Evolutionary conservation across 2,113 vertebrate genomes (phyloP), one percentile per base, ranked within the genome.

Genomic region (Eptatretus burgeri): DNA sequence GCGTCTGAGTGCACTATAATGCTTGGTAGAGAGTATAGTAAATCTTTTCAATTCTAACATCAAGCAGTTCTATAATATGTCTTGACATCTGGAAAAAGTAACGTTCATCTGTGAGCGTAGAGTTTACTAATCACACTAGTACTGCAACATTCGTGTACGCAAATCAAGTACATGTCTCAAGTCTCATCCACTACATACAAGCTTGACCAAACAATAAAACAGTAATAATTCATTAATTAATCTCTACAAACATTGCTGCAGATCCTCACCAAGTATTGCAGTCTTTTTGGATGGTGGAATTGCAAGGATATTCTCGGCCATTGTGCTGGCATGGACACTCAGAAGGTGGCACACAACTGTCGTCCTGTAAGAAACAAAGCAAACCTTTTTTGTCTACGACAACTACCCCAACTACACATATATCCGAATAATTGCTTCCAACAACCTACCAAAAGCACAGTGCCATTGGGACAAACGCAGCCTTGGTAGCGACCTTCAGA

Each of bases 241-340:
- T 60, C 12, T 12, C 16, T 10, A 19, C 19, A n/a, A 60, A 60
- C 11, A 60, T 60, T 17, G 16, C 53, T 60, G 53, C 53, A 60
- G 53, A 60, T 60, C 16, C 68, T 68, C 71, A 87, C 82, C 83
- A 93, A 63, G 73, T 76, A 71, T 87, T 89, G 74, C 85, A 93
- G 71, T 87, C 83, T 66, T 75, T 80, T 52, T 68, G 70, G 67
- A 94, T 83, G 71, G 82, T 84, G 64, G 79, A 77, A 0, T 85
- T 86, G 71, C 71, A 77, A 2, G 69, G 78, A 71, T 83, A 88
- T 50, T 79, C 73, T 14, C 16, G 75, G 50, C 82, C 80, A 0
- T 80, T 77, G 5, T 93, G 87, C 63, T 75, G 78, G 68, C 85
- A 93, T 1, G 87, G 86, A 64, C 87, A 94, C 63, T 80, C 71